Conservation (phyloP, 2,797 vertebrate genomes). For the Sebastiscus tertius region DNA sequence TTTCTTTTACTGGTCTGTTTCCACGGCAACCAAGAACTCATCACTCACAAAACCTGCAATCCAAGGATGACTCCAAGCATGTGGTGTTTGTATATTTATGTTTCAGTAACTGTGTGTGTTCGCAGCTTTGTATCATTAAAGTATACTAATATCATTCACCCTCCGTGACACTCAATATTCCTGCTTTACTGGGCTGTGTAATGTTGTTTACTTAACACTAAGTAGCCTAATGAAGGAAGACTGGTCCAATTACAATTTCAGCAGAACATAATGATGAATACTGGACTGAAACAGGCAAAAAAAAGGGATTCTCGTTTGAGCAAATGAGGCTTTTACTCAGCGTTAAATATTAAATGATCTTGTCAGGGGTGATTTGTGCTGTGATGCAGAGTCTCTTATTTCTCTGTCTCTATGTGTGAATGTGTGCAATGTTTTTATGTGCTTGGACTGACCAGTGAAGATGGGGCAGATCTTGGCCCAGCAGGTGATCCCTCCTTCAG, state of each 20-base stretch:
- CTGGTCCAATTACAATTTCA: conserved; percentile 23
- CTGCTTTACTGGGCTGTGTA: conserved; percentile 6
- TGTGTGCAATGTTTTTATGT: not conserved
- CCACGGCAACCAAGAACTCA: conserved; percentile 68
- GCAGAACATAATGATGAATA: conserved; percentile 44
- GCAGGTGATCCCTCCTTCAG: conserved; percentile 98
- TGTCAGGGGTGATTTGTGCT: not conserved
- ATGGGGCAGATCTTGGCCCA: conserved; percentile 99
- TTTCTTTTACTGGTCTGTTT: conserved; percentile 56
- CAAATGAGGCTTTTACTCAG: conserved; percentile 33
- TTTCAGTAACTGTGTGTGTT: not conserved
- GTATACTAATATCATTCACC: not conserved
- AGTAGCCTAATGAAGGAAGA: conserved; percentile 36
- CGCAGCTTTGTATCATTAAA: not conserved
- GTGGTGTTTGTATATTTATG: not conserved
- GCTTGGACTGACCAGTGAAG: conserved; percentile 91
- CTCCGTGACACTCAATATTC: not conserved
- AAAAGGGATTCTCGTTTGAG: conserved; percentile 19
- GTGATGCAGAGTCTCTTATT: not conserved
- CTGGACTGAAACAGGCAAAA: conserved; percentile 10
- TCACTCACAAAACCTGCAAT: conserved; percentile 29
- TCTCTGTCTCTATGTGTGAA: not conserved
- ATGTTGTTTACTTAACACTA: conserved; percentile 30
- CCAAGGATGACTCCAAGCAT: conserved; percentile 22
- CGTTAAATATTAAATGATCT: conserved; percentile 31